Evolutionary conservation across 1,140 invertebrate species (phyloP), one percentile per base, ranked within the genome.

Genomic region (Zaprionus camerounensis): DNA sequence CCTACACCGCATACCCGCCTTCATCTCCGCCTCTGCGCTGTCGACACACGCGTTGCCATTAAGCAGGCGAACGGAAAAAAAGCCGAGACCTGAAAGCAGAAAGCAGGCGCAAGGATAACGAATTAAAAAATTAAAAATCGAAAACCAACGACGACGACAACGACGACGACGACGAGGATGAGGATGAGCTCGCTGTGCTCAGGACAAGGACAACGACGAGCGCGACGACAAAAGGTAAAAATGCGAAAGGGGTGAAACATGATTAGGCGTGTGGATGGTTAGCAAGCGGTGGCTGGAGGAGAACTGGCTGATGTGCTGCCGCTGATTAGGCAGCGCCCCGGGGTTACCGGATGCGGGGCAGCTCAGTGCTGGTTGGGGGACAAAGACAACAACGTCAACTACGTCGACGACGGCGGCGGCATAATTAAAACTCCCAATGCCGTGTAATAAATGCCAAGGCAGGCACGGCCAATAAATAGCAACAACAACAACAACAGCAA

Each of bases 41-140:
- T 46, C 76, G 82, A 80, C 82, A 82, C 80, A 82, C 82, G 82
- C 70, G 77, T 61, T 73, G 62, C 51, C 61, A 77, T 77, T 77
- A 76, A 65, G 36, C 68, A 66, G 69, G 69, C 70, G 55, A 26
- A 46, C 36, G 64, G 63, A 66, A 59, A 69, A 44, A 36, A 46
- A 63, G 36, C 15, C 26, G 53, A 31, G 24, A 53, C n/a, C 36
- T 36, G 20, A 49, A 68, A 57, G 56, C 46, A 73, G 71, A 61
- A 71, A 62, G 67, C 68, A 82, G 86, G 82, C 84, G 84, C 85
- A 88, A 88, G 85, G 85, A 90, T 90, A 90, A 91, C 85, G 85
- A 90, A 90, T 90, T 90, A 90, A 90, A 90, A 90, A 90, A 90
- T 90, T 90, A 90, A 90, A 90, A 90, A 90, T 90, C 85, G 86